Evolutionary conservation across 2,797 vertebrate genomes (phyloP), one percentile per base, ranked within the genome.

Genomic region (Alcedo quadribrachys): DNA sequence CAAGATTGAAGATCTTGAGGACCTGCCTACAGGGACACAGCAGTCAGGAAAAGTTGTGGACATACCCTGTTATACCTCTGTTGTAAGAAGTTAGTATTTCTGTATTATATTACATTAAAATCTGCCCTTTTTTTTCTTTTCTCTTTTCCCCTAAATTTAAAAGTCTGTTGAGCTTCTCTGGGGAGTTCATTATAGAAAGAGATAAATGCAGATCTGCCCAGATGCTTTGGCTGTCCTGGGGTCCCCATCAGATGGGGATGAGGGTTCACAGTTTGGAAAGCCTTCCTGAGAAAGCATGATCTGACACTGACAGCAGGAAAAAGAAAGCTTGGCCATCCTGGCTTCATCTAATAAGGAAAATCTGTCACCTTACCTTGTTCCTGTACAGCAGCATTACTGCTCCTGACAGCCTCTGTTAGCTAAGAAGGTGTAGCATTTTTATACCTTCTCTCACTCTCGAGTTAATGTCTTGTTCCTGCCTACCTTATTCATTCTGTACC

Each of bases 381-480:
- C 51, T 89, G 2, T 76, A 48, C 85, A 83, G 69, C 73, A 83
- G 66, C 87, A 60, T 42, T 73, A 3, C 60, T 75, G 55, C 21
- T 89, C 61, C 66, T 93, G 91, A 62, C 85, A 87, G 62, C 69
- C 83, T 60, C 69, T 62, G 51, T 87, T 71, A 85, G 35, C 74
- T 81, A 30, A 87, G 81, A 80, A 80, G 54, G 66, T 85, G 73
- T 55, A 91, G 91, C 43, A 18, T 81, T 94, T 96, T 95, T 87
- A 75, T 86, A 51, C 85, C 82, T 91, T 53, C 77, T 87, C 69
- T 81, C 32, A 6, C 60, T 83, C 91, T 81, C 40, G 46, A 73
- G 79, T 81, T 92, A 85, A 87, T 89, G 62, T 84, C 94, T 92
- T 92, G 76, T 85, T 93, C 82, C 80, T 95, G 76, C 89, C 94